A percentile compares a stretch with the other conserved stretches of the same genome.
phyloP scores from a whole-genome alignment of 1,140 invertebrate genomes.

The Bombus pascuorum region DNA sequence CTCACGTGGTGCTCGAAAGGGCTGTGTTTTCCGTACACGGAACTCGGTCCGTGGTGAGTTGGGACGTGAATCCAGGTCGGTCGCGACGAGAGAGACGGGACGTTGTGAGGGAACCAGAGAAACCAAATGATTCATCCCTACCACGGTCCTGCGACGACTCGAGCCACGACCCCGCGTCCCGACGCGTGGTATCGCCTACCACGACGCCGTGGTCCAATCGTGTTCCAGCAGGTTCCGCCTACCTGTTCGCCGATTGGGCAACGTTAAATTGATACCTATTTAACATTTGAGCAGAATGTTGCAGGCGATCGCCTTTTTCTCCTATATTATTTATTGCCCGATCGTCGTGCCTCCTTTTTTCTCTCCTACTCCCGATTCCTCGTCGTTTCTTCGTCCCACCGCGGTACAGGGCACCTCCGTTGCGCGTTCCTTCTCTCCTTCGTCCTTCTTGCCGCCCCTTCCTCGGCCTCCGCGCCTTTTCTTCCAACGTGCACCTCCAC shows the following conservation, averaged over 20 bases:
- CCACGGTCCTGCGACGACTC: slow-evolving; percentile 43
- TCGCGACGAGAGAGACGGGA: slow-evolving; percentile 66
- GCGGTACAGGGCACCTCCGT: slow-evolving; percentile 28
- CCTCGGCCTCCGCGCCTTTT: slow-evolving; percentile 10
- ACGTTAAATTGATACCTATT: slow-evolving; percentile 80
- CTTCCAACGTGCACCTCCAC: slow-evolving; percentile 36
- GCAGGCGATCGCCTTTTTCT: slow-evolving; percentile 77
- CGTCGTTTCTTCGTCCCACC: slow-evolving; percentile 19
- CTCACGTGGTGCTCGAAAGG: slow-evolving; percentile 42
- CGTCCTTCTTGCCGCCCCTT: slow-evolving; percentile 21
- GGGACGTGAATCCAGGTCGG: slow-evolving; percentile 60
- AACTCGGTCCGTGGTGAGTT: slow-evolving; percentile 32
- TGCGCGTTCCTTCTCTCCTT: slow-evolving; percentile 50
- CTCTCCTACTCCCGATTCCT: slow-evolving; percentile 34
- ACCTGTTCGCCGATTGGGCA: slow-evolving; percentile 69
- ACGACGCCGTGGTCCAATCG: slow-evolving; percentile 61
- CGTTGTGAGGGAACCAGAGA: slow-evolving; percentile 66
- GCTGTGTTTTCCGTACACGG: slow-evolving; percentile 11
- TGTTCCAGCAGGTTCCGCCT: slow-evolving; percentile 62
- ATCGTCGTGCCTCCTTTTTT: slow-evolving; percentile 73
- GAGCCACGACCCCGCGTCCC: slow-evolving; percentile 40
- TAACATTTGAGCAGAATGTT: slow-evolving; percentile 81
- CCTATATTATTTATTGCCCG: slow-evolving; percentile 79
- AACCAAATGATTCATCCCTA: slow-evolving; percentile 75
- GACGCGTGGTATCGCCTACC: slow-evolving; percentile 53